Percentiles rank a stretch among this genome's conserved stretches.
phyloP scores from a whole-genome alignment of 2,113 vertebrate genomes.

The Esox niger region DNA sequence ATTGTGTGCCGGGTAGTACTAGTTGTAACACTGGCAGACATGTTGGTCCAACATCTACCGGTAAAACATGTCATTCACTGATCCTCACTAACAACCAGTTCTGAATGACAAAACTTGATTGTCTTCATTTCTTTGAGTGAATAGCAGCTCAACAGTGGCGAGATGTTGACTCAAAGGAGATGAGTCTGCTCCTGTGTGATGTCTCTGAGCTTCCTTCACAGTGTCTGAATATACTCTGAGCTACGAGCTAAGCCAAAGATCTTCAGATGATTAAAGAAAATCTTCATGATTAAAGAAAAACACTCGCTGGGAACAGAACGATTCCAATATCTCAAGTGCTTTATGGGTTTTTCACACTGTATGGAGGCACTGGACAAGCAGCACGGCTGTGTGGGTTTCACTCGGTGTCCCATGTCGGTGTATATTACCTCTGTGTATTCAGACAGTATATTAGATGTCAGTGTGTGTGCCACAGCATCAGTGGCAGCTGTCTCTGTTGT shows the following conservation, averaged over 20 bases:
- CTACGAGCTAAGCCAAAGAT: not conserved
- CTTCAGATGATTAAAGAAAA: not conserved
- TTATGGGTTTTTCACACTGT: not conserved
- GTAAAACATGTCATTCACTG: not conserved
- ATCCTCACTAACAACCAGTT: not conserved
- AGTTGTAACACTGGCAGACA: not conserved
- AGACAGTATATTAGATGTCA: conserved; percentile 48
- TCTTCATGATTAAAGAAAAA: not conserved
- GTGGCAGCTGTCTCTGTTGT: not conserved
- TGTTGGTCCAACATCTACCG: not conserved
- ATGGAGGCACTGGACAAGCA: not conserved
- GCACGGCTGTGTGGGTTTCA: conserved; percentile 15
- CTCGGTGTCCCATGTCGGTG: conserved; percentile 45
- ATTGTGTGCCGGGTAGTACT: not conserved
- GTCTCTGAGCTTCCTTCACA: too few relatives aligned
- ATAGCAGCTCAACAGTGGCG: not conserved
- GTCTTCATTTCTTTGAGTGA: not conserved
- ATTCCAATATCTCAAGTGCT: conserved; percentile 1
- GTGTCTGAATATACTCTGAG: too few relatives aligned
- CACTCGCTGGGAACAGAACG: not conserved
- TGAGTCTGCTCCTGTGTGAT: too few relatives aligned
- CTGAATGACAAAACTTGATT: not conserved
- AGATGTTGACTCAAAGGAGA: too few relatives aligned
- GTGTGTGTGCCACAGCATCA: not conserved
- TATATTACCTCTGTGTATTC: conserved; percentile 49